Evolutionary conservation across 2,888 invertebrate genomes (phyloP), one percentile per base, ranked within the genome.

Genomic region (Oscheius sp.): DNA sequence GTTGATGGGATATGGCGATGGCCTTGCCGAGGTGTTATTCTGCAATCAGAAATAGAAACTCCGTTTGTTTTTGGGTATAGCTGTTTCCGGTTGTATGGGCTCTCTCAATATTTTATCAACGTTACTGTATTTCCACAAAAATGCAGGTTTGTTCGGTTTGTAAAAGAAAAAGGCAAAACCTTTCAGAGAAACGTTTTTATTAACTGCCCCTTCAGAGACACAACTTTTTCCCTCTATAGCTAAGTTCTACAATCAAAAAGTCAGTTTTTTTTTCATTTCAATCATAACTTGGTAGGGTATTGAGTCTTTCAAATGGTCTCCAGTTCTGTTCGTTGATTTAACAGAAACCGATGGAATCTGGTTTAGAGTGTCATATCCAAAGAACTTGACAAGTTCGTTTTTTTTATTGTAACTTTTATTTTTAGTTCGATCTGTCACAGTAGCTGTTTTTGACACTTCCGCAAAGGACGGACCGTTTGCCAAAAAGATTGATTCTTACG

Each of bases 41-140:
- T 64, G 12, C 25, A 25, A 6, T 25, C 42, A 8, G 25, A 34
- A 15, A 25, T 46, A 17, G 64, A 64, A 1, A 12, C 68, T 25
- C 76, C 79, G 5, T 65, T 70, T 10, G 58, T 68, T 10, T 81
- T 81, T 63, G 64, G 73, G 8, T 83, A 81, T 58, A 58, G 68
- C 31, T 83, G 83, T 57, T 83, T 82, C 61, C 78, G 75, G 12
- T 66, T 82, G 34, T 81, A 72, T 33, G 69, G 76, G 10, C 71
- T 71, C 25, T 81, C 81, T 0, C 70, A 72, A 52, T 81, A 82
- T 65, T 57, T 63, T 10, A 64, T 82, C 61, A 82, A 82, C 61
- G 78, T 77, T 0, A 78, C 82, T 1, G 39, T 80, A 6, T 48
- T 69, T 6, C 82, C 81, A 8, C 78, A 79, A 45, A 74, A 73